These are phyloP conservation scores for Lithobates pipiens DNA, from an alignment of 2,797 vertebrate species.

Conservation along the genomic window DNA sequence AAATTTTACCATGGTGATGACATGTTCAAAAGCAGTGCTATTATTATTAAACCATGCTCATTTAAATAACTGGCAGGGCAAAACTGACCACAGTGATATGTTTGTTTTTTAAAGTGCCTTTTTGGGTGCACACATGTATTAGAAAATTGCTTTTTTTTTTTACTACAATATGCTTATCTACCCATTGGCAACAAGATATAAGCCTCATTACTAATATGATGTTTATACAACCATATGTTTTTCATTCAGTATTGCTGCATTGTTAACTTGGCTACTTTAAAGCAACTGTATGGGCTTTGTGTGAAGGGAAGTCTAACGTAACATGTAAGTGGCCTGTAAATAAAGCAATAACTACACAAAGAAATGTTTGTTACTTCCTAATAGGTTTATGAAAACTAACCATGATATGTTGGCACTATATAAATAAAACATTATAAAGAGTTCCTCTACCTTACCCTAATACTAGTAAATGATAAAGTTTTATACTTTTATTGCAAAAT, in stretches of 20 bases:
- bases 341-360: slow-evolving; percentile 35
- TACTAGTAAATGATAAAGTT: slow-evolving; percentile 48
- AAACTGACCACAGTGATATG: not conserved
- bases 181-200: not conserved
- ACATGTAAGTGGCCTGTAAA: slow-evolving; percentile 42
- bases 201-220: slow-evolving; percentile 23
- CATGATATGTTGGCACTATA: not conserved
- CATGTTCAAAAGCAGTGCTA: no score
- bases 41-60: no score
- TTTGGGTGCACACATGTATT: not conserved
- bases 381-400: slow-evolving; percentile 8
- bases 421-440: not conserved
- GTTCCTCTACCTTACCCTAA: not conserved
- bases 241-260: slow-evolving; percentile 31
- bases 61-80: no score
- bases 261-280: slow-evolving; percentile 43
- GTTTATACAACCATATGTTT: not conserved
- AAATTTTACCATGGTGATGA: no score
- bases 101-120: not conserved
- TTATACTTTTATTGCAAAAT: slow-evolving; percentile 45
- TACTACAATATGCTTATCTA: not conserved
- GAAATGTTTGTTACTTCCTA: slow-evolving; percentile 35
- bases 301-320: slow-evolving; percentile 5
- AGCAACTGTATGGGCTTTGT: slow-evolving; percentile 20
- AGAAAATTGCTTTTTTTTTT: not conserved